Percentiles rank a stretch among this genome's conserved stretches.
phyloP scores from a whole-genome alignment of 2,888 invertebrate species.

The Chloromyia formosa region DNA sequence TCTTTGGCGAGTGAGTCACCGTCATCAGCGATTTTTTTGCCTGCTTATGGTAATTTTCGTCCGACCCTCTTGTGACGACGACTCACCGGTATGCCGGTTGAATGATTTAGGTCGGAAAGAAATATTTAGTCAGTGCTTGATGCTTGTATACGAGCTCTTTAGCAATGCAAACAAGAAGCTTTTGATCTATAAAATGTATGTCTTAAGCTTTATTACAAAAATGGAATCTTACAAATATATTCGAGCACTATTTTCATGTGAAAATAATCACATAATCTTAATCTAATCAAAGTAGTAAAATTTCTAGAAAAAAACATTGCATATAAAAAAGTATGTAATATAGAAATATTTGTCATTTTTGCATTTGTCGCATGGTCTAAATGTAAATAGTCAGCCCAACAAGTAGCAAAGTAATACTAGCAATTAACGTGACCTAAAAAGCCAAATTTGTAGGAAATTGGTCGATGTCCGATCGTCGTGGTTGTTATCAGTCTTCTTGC shows the following conservation, averaged over 20 bases:
- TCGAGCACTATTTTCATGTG: conserved; percentile 26
- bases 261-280: conserved; percentile 8
- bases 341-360: conserved; percentile 23
- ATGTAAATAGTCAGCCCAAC: not conserved
- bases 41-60: not conserved
- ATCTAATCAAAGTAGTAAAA: conserved; percentile 29
- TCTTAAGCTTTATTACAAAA: conserved; percentile 29
- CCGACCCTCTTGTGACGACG: not conserved
- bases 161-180: no score
- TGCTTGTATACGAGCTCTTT: not conserved
- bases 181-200: not conserved
- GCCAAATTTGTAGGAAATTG: conserved; percentile 14
- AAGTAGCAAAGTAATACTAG: conserved; percentile 24
- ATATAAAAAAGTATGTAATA: conserved; percentile 14
- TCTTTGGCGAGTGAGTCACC: conserved; percentile 3
- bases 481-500: not conserved
- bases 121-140: not conserved
- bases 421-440: conserved; percentile 6
- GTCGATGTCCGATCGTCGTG: not conserved
- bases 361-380: not conserved
- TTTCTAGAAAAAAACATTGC: conserved; percentile 27
- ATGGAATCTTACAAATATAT: conserved; percentile 16
- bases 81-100: conserved; percentile 13
- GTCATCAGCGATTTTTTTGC: not conserved
- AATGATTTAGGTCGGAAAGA: not conserved